Evolutionary conservation across 2,888 invertebrate species (phyloP), one percentile per base, ranked within the genome.

Genomic region (Branchinecta sandiegonensis): DNA sequence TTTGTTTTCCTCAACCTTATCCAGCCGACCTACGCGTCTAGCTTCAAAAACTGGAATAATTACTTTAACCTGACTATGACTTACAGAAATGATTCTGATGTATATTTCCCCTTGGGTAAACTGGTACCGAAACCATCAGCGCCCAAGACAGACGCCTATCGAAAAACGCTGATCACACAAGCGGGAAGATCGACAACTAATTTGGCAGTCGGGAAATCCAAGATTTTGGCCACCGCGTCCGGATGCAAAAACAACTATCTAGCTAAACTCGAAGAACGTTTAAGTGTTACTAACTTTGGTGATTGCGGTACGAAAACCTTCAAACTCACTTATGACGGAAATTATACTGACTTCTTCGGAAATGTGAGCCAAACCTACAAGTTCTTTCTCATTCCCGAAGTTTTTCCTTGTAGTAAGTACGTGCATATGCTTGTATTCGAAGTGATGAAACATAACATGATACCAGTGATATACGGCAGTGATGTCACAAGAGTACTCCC

Each of bases 371-470:
- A 56, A n/a, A 56, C 56, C 56, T 56, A 56, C 10, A 56, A 56
- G 17, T 56, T 56, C 17, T 56, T 56, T 56, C 17, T 56, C 8
- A 56, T 56, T 56, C 56, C 56, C n/a, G 56, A 56, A 56, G 17
- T 56, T 6, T 56, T 56, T 56, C 14, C 56, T n/a, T 56, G 56
- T 10, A 56, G 14, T 56, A n/a, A 56, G 8, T 56, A 56, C 9
- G 56, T 56, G n/a, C 56, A 56, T 17, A 56, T 56, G 56, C 17
- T 56, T n/a, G 11, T 56, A 14, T 56, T 56, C 9, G 56, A 56
- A 56, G 56, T 56, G 56, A n/a, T 56, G 56, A 56, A 56, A 56
- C 17, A 56, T 56, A 17, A 56, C 56, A n/a, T 56, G 17, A 17
- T 56, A 8, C 56, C 56, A 10, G 56, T 56, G n/a, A 56, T 56